Conservation (phyloP, 2,888 invertebrate species). For the Pecten maximus region DNA sequence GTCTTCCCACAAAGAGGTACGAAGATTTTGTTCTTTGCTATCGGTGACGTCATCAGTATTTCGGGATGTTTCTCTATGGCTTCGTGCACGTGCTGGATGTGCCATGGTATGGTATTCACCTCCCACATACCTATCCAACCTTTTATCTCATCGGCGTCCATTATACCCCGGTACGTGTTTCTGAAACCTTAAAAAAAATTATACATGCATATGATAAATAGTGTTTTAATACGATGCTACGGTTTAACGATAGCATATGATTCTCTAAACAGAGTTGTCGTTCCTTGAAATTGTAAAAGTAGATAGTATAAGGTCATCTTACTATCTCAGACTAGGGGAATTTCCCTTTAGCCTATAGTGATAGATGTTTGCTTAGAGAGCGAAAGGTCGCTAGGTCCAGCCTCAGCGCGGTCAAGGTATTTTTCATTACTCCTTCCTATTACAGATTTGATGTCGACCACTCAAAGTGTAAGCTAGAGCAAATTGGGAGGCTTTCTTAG, state of each 20-base stretch:
- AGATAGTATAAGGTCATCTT: background rate
- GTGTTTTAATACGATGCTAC: no score
- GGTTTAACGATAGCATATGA: no score
- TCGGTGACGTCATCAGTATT: slow-evolving; percentile 37
- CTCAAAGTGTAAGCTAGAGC: no score
- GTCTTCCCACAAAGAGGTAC: no score
- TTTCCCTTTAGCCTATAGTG: background rate
- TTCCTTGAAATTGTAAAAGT: background rate
- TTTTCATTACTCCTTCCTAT: no score
- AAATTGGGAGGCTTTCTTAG: no score
- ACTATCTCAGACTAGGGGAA: background rate
- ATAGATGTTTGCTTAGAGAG: background rate
- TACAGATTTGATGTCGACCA: no score
- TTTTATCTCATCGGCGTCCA: background rate
- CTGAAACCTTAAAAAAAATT: no score
- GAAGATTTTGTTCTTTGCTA: slow-evolving; percentile 48
- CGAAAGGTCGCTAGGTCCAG: background rate
- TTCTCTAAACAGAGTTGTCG: no score
- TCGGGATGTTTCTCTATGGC: slow-evolving; percentile 45
- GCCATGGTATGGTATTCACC: slow-evolving; percentile 23
- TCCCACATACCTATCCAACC: slow-evolving; percentile 6
- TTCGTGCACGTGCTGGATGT: slow-evolving; percentile 33
- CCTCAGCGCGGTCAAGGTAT: background rate
- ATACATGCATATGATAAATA: no score
- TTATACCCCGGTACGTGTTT: no score